These are phyloP conservation scores for Sebastes hubbsi DNA, from an alignment of 2,797 vertebrate species.

Conservation along the genomic window DNA sequence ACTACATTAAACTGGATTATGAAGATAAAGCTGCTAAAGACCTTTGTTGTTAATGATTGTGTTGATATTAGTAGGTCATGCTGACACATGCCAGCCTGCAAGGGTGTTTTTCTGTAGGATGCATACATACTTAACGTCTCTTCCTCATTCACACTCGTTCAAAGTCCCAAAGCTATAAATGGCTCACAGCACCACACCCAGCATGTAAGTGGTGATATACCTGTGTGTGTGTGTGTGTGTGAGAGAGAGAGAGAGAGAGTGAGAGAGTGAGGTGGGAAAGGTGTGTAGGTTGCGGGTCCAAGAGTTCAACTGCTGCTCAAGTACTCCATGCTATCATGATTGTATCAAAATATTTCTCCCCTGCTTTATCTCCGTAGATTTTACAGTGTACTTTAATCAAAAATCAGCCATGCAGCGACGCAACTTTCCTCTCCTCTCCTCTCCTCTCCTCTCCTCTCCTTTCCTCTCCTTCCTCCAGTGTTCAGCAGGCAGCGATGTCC, in stretches of 20 bases:
- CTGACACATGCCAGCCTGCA: background rate
- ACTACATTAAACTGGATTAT: background rate
- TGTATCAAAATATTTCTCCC: background rate
- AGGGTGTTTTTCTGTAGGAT: background rate
- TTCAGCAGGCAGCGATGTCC: slow-evolving; percentile 73
- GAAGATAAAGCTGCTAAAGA: background rate
- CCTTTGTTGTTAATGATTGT: background rate
- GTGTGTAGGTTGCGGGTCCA: background rate
- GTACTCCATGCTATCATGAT: background rate
- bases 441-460: background rate
- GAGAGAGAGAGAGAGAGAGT: background rate
- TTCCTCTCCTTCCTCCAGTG: slow-evolving; percentile 29
- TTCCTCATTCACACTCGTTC: background rate
- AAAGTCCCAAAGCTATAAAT: slow-evolving; percentile 25
- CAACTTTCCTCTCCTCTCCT: background rate
- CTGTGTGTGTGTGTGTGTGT: background rate
- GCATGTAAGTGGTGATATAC: background rate
- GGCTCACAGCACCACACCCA: background rate
- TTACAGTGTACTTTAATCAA: background rate
- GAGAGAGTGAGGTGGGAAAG: background rate
- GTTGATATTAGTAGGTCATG: background rate
- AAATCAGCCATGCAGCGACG: background rate
- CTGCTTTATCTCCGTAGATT: background rate
- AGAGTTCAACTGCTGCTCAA: slow-evolving; percentile 2
- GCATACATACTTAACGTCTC: background rate